Base-by-base conservation (phyloP, 2,888 invertebrate genomes). In the Aporophyla lueneburgensis region DNA sequence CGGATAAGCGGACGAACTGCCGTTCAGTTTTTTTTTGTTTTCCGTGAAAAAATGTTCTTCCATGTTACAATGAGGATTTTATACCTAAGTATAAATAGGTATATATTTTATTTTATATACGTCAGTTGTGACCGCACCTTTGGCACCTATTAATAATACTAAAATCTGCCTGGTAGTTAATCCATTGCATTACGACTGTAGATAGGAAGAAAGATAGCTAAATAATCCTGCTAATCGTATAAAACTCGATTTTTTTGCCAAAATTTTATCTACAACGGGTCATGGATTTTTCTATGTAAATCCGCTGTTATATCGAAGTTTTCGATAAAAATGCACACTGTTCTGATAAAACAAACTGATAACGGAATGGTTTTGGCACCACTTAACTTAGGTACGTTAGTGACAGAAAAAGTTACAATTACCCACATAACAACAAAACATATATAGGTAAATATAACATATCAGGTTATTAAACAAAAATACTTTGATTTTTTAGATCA, bases 171-270 rank as follows among this genome's bases (percentile, higher is more conserved):
- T 51, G 27, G 1, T 46, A 4, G 82, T 43, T 81, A 67, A 81
- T 81, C 76, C 66, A 46, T 21, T 81, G 61, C 51, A 46, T 33
- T 76, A 67, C 10, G 6, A 43, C 21, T 46, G 16, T 21, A 74
- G 66, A 78, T 81, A 81, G 16, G 46, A 78, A 73, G 1, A 14
- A 14, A 27, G 81, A 78, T 79, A 58, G 63, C 51, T n/a, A 5
- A 10, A 40, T 79, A 78, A 78, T 83, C 70, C 71, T 4, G n/a
- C 46, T 84, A 73, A 81, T 81, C 74, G 12, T 27, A 21, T 40
- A 27, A 51, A 84, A 62, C 24, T 6, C 16, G 0, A 3, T 21
- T 19, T 54, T 80, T 69, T 68, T 49, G 54, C 43, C 9, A 65
- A 79, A 66, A 54, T 62, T n/a, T 27, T 2, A 51, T 16, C 51